phyloP scores from a whole-genome alignment of 2,888 invertebrate species.

The Xylota sylvarum region DNA sequence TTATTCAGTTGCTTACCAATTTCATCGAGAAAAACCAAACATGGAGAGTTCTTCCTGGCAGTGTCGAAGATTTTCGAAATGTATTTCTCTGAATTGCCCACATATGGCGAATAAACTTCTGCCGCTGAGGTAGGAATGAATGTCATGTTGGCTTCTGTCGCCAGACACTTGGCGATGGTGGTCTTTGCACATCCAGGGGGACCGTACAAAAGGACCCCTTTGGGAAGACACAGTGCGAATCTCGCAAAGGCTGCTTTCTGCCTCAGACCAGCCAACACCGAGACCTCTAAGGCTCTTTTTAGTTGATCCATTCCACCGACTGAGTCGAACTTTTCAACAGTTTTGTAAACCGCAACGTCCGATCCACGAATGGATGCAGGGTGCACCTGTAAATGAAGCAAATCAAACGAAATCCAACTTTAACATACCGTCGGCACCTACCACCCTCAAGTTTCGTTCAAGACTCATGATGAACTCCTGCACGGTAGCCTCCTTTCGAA shows the following conservation, averaged over 20 bases:
- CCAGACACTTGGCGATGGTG: slow-evolving; percentile 87
- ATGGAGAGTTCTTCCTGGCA: slow-evolving; percentile 87
- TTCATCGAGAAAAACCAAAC: slow-evolving; percentile 88
- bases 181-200: slow-evolving; percentile 90
- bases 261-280: slow-evolving; percentile 87
- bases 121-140: slow-evolving; percentile 87
- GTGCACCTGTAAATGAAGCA: slow-evolving; percentile 74
- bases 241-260: slow-evolving; percentile 86
- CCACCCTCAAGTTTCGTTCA: slow-evolving; percentile 51
- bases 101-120: slow-evolving; percentile 88
- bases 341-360: slow-evolving; percentile 84
- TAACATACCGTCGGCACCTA: slow-evolving; percentile 5
- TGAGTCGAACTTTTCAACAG: slow-evolving; percentile 84
- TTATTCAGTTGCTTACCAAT: slow-evolving; percentile 84
- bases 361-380: slow-evolving; percentile 85
- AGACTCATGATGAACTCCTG: slow-evolving; percentile 27
- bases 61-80: slow-evolving; percentile 87
- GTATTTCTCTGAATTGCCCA: slow-evolving; percentile 88
- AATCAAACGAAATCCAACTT: not conserved
- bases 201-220: slow-evolving; percentile 87
- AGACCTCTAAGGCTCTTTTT: slow-evolving; percentile 86
- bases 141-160: slow-evolving; percentile 86
- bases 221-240: slow-evolving; percentile 86
- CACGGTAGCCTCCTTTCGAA: slow-evolving; percentile 48
- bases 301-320: slow-evolving; percentile 87